phyloP scores from a whole-genome alignment of 2,888 invertebrate genomes.

The Dexiosoma caninum region DNA sequence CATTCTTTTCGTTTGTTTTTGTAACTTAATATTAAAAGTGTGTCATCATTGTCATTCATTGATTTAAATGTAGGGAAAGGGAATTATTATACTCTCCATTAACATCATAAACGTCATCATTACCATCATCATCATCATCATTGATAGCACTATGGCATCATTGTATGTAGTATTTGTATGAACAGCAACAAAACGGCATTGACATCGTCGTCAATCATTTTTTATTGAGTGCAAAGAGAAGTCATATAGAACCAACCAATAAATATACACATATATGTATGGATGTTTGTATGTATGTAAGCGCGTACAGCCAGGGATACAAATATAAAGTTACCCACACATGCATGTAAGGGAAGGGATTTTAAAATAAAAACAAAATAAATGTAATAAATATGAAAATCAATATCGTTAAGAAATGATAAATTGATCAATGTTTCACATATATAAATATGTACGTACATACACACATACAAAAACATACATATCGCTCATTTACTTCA shows the following conservation, averaged over 20 bases:
- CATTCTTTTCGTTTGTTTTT: background rate
- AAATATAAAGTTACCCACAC: background rate
- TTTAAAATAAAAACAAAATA: constrained; percentile 19
- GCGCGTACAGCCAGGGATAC: background rate
- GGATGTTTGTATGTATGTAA: background rate
- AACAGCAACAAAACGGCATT: constrained; percentile 44
- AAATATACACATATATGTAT: background rate
- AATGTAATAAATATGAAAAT: constrained; percentile 52
- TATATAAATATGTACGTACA: background rate
- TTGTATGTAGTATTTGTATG: constrained; percentile 38
- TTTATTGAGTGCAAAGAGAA: constrained; percentile 33
- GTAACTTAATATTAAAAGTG: constrained; percentile 27
- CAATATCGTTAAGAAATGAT: constrained; percentile 15
- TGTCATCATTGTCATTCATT: constrained; percentile 29
- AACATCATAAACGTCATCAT: constrained; percentile 9
- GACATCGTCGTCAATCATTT: constrained; percentile 61
- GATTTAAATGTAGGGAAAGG: constrained; percentile 16
- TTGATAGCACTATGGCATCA: constrained; percentile 13
- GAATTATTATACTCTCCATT: constrained; percentile 25
- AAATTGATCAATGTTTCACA: constrained; percentile 11
- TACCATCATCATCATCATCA: constrained; percentile 6
- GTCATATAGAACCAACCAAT: constrained; percentile 15
- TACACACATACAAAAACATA: background rate
- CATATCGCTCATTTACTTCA: too few relatives aligned
- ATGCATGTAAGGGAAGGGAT: background rate